A percentile compares a stretch with the other conserved stretches of the same genome.
Conservation (phyloP, 1,140 invertebrate genomes). For the Bombus huntii region DNA sequence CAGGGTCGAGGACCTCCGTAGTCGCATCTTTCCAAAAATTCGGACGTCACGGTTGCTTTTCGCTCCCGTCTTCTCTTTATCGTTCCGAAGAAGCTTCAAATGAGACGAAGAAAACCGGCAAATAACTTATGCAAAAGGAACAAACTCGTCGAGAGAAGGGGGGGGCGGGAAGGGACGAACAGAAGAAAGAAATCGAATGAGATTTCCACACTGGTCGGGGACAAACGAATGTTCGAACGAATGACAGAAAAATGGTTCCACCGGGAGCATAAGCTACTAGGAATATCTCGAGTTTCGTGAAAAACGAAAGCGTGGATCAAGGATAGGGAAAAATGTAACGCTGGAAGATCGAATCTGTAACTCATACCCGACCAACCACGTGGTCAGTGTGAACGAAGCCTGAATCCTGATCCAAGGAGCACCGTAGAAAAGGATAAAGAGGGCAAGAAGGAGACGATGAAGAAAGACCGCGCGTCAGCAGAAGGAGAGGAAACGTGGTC, state of each 20-base stretch:
- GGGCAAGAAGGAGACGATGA: constrained; percentile 11
- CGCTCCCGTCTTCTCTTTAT: not conserved
- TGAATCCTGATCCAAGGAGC: constrained; percentile 26
- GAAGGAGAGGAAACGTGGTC: constrained; percentile 65
- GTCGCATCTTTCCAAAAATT: constrained; percentile 10
- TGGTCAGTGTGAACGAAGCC: constrained; percentile 39
- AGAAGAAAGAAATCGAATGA: no score
- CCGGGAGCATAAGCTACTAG: no score
- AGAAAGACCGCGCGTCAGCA: constrained; percentile 40
- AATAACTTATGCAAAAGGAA: not conserved
- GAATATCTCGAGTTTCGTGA: no score
- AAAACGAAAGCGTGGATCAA: no score
- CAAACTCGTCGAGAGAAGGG: not conserved
- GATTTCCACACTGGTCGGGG: not conserved
- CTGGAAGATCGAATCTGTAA: not conserved
- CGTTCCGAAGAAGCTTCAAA: constrained; percentile 8
- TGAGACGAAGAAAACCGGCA: not conserved
- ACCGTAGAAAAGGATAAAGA: constrained; percentile 18
- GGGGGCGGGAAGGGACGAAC: no score
- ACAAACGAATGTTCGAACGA: no score
- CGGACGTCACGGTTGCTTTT: constrained; percentile 4
- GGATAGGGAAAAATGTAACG: not conserved
- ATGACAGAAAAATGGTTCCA: no score
- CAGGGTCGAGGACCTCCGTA: not conserved
- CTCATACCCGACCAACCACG: not conserved